These are phyloP conservation scores for Oxytorus armatus DNA, from an alignment of 2,888 invertebrate species.

Conservation along the genomic window DNA sequence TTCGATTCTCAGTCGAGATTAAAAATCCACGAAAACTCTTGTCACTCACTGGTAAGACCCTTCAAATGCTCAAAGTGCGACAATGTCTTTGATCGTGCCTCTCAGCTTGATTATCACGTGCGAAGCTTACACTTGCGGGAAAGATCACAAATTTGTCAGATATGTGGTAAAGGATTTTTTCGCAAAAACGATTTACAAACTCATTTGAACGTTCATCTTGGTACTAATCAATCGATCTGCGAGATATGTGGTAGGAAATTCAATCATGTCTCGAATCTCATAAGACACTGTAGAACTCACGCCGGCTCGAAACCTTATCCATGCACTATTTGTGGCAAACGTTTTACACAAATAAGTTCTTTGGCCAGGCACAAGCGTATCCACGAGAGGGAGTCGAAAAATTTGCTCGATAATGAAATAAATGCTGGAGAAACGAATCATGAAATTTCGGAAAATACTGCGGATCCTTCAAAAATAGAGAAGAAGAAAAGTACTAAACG, in stretches of 20 bases:
- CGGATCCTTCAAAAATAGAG: constrained; percentile 49
- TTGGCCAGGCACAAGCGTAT: constrained; percentile 78
- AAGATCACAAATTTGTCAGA: constrained; percentile 81
- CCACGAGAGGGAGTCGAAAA: constrained; percentile 71
- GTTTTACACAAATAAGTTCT: constrained; percentile 80
- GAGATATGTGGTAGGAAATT: constrained; percentile 83
- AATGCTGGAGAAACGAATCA: neutral
- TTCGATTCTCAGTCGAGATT: constrained; percentile 69
- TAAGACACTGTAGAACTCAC: constrained; percentile 82
- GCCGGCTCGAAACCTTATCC: constrained; percentile 82
- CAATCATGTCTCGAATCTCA: constrained; percentile 84
- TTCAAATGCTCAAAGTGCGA: constrained; percentile 78
- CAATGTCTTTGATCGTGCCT: constrained; percentile 80
- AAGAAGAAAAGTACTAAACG: constrained; percentile 73
- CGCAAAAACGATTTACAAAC: constrained; percentile 82
- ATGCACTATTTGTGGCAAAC: constrained; percentile 80
- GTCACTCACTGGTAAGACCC: constrained; percentile 73
- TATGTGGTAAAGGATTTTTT: constrained; percentile 82
- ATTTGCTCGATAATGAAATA: too few species aligned
- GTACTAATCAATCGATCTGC: constrained; percentile 82
- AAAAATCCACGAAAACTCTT: constrained; percentile 67
- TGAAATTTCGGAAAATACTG: constrained; percentile 33
- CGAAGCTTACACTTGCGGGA: constrained; percentile 81
- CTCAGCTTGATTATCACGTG: constrained; percentile 81
- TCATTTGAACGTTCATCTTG: constrained; percentile 83